phyloP scores from a whole-genome alignment of 2,113 vertebrate genomes.

The Sinocyclocheilus anophthalmus region DNA sequence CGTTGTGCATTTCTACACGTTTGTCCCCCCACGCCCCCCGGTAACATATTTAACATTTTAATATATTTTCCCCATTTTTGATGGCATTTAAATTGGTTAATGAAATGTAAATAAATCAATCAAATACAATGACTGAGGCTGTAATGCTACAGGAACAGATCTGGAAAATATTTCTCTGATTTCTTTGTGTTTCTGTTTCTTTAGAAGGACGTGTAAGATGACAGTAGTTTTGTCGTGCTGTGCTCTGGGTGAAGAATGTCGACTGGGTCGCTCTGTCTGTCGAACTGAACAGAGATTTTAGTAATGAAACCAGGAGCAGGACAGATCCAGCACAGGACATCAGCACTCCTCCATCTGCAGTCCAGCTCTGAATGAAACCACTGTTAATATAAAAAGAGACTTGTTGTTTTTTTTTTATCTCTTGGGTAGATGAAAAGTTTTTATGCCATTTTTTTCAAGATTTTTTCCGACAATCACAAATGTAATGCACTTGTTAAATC shows the following conservation, averaged over 20 bases:
- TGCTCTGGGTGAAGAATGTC: background rate
- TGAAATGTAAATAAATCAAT: too few species aligned
- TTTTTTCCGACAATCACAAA: background rate
- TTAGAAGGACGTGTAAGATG: background rate
- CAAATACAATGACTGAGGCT: background rate
- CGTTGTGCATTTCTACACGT: conserved; percentile 81
- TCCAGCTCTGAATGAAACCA: background rate
- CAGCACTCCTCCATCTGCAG: background rate
- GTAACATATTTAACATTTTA: conserved; percentile 67
- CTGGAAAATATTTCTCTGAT: background rate
- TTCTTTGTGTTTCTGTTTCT: conserved; percentile 3
- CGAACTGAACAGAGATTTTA: background rate
- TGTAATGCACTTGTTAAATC: background rate
- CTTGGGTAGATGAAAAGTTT: background rate
- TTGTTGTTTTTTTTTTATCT: too few species aligned
- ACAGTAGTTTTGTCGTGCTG: background rate
- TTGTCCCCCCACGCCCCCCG: too few species aligned
- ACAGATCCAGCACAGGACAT: background rate
- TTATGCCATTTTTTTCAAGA: too few species aligned
- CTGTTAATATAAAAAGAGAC: too few species aligned
- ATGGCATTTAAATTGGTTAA: too few species aligned
- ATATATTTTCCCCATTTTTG: too few species aligned
- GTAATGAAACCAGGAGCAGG: background rate
- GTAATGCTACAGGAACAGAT: background rate
- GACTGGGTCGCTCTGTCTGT: background rate